Evolutionary conservation across 2,113 vertebrate genomes (phyloP).

Genomic region (Hepsetus odoe): DNA sequence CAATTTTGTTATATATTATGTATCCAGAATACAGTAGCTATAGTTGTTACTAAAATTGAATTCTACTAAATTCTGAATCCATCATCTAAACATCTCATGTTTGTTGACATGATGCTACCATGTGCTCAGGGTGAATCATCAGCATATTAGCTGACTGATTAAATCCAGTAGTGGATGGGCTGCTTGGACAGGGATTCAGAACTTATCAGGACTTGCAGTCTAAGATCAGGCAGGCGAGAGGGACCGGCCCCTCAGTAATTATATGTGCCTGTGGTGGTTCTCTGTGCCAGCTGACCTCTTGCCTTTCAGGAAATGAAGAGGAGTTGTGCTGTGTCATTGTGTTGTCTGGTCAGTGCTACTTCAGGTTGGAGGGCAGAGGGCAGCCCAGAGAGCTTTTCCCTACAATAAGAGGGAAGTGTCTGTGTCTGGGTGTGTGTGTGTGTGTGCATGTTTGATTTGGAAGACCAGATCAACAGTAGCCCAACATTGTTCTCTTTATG

Average conservation of each 20-base stretch:
- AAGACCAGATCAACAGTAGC: not conserved
- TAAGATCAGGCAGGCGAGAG: not conserved
- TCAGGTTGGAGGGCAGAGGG: not conserved
- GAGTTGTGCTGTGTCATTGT: not conserved
- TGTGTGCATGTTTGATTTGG: not conserved
- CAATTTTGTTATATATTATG: not conserved
- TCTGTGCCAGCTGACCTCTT: not conserved
- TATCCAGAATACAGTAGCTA: not conserved
- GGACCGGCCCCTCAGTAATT: constrained; percentile 3
- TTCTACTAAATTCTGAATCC: not conserved
- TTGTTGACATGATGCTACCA: not conserved
- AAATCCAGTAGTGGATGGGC: not conserved
- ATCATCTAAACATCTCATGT: not conserved
- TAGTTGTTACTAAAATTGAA: not conserved
- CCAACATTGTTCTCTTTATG: not conserved
- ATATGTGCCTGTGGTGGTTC: not conserved
- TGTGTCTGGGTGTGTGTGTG: not conserved
- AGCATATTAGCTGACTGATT: constrained; percentile 4
- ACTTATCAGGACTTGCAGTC: not conserved
- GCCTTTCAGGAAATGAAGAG: not conserved
- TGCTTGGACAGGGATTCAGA: not conserved
- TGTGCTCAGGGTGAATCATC: constrained; percentile 13
- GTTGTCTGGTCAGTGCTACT: not conserved
- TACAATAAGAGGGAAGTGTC: not conserved
- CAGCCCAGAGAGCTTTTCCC: not conserved